These are phyloP conservation scores for Holacanthus passer DNA, from an alignment of 2,113 vertebrate genomes.

Conservation along the genomic window DNA sequence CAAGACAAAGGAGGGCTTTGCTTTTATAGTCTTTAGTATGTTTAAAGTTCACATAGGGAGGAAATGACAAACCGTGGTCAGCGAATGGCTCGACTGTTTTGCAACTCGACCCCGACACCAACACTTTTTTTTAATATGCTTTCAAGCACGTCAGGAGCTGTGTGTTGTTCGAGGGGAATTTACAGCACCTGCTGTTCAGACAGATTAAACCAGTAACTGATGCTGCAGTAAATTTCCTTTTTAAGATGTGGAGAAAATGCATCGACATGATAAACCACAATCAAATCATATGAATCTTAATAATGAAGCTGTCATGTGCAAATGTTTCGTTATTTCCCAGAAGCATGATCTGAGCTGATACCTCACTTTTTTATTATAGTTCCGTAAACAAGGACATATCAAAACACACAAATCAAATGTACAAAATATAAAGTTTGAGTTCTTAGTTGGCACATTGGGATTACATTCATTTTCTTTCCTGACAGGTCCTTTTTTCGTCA, in stretches of 20 bases:
- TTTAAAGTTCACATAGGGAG: constrained; percentile 25
- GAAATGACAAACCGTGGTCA: constrained; percentile 6
- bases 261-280: not conserved
- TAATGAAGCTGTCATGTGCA: not conserved
- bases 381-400: constrained; percentile 65
- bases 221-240: constrained; percentile 12
- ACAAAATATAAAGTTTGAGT: constrained; percentile 26
- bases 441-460: constrained; percentile 26
- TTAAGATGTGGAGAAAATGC: not conserved
- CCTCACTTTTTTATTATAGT: constrained; percentile 39
- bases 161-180: constrained; percentile 13
- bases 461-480: constrained; percentile 25
- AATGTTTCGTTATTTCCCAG: not conserved
- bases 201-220: constrained; percentile 6
- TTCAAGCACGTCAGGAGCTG: not conserved
- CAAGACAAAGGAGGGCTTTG: not conserved
- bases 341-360: constrained; percentile 11
- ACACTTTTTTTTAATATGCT: not conserved
- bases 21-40: constrained; percentile 6
- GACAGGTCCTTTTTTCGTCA: not conserved
- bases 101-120: constrained; percentile 1
- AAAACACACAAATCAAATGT: constrained; percentile 54
- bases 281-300: not conserved
- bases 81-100: constrained; percentile 1
- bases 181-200: not conserved